Base-by-base conservation (phyloP, 2,113 vertebrate genomes). In the Hypomesus transpacificus region DNA sequence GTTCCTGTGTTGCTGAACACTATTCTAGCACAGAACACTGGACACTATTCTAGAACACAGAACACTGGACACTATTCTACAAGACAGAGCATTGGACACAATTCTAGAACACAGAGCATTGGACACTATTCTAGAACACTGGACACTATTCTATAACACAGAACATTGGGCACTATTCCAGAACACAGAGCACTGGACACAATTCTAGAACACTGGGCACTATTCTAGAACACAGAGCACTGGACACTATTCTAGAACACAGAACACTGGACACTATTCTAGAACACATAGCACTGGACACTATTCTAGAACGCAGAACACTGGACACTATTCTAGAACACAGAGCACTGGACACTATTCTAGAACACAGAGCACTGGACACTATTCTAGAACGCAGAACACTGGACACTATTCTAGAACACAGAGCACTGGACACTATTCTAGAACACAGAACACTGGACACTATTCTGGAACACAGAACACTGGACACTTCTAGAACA, bases 301-400 rank as follows among this genome's bases (percentile, higher is more conserved):
- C n/a, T n/a, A n/a, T n/a, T 71, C 75, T 66, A 71, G 65, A 78
- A 74, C 50, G 74, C 39, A 66, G 66, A 75, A 22, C 14, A 31
- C 18, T 63, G 24, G 24, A 24, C 24, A 24, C 24, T n/a, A n/a
- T 24, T 24, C 24, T 24, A 24, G 24, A 24, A 24, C 31, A 8
- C 31, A 34, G 31, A 34, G 4, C 31, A 34, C n/a, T 82, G 72
- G 70, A 74, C 79, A 74, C 68, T 46, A 53, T 74, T 71, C 75
- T 66, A 71, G 65, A 78, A 74, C 50, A 31, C 70, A n/a, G n/a
- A n/a, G n/a, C n/a, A n/a, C n/a, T 82, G 72, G 69, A 74, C 79
- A 74, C 68, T 46, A 53, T 74, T 71, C 75, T 66, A 71, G 65
- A 78, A 74, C 50, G 74, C 39, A 66, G 66, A 75, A 20, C 14